Evolutionary conservation across 2,797 vertebrate genomes (phyloP).

Genomic region (Vespertilio murinus): DNA sequence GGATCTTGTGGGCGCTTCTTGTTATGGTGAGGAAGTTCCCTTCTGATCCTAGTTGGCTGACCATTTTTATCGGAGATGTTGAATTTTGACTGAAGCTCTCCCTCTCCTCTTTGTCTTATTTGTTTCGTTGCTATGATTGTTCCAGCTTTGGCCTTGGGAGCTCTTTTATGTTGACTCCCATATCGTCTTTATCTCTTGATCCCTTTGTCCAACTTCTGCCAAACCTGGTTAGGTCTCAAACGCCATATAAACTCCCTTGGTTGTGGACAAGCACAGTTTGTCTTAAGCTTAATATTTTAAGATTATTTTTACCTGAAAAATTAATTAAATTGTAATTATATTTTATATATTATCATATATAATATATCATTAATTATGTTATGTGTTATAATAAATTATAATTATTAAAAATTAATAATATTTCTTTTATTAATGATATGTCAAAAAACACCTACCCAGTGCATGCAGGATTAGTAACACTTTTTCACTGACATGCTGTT

Average conservation of each 20-base stretch:
- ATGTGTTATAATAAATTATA: too few relatives aligned
- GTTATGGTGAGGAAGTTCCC: neutral
- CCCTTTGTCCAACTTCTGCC: neutral
- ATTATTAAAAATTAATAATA: too few relatives aligned
- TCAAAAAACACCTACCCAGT: neutral
- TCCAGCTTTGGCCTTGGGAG: neutral
- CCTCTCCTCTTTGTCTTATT: neutral
- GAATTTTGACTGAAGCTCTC: neutral
- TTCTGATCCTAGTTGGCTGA: neutral
- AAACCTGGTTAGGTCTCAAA: neutral
- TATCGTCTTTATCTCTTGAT: neutral
- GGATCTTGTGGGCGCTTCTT: neutral
- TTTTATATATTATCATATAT: too few relatives aligned
- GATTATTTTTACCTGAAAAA: neutral
- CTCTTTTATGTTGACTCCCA: neutral
- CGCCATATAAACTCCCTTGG: neutral
- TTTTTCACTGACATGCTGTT: neutral
- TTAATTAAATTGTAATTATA: too few relatives aligned
- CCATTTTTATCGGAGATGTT: neutral
- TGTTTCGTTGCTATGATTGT: neutral
- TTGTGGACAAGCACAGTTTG: neutral
- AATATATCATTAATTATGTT: too few relatives aligned
- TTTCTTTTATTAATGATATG: neutral
- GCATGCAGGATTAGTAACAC: neutral
- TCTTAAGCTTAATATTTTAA: neutral